Base-by-base conservation (phyloP, 2,113 vertebrate species). In the Ranitomeya variabilis region DNA sequence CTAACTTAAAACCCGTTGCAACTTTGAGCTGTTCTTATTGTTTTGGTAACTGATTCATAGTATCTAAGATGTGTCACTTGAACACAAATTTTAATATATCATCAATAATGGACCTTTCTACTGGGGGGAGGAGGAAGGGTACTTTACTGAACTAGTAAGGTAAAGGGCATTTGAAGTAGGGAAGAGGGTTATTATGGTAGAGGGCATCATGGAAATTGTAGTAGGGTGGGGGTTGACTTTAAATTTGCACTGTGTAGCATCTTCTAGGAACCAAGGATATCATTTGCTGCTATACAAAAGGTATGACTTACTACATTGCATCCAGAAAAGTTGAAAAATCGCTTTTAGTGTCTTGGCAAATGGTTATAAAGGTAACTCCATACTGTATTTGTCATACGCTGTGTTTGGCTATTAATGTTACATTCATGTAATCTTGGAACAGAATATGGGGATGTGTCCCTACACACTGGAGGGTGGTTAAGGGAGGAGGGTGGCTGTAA, bases 181-280 rank as follows among this genome's bases (percentile, higher is more conserved):
- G 37, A 45, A 45, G 37, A 45, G 5, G 5, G 37, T 45, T 45
- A 45, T 45, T 45, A 2, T 45, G 37, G 37, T 45, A 45, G 3
- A 45, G 37, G 37, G 37, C 37, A 16, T 78, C 23, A 7, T 19
- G n/a, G 4, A 66, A 6, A 55, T 16, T 10, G 18, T 14, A 73
- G 3, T 54, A 26, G 69, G 15, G 45, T 45, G 59, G 37, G 59
- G 1, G 62, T 4, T 16, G 18, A 11, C 52, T 18, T 51, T 78
- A 37, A 86, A 86, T 21, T 45, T 86, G 84, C 69, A 76, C 21
- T 76, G 23, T 86, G 67, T 66, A n/a, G 37, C 52, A 23, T 87
- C 60, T 78, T 51, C 37, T 80, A 87, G 85, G 76, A 87, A 64
- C n/a, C 59, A 87, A 87, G 51, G 66, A 80, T 37, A 26, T 67